These are phyloP conservation scores for Phenganax stokvisi DNA, from an alignment of 92 coral and sea anemone genomes.

Conservation along the genomic window DNA sequence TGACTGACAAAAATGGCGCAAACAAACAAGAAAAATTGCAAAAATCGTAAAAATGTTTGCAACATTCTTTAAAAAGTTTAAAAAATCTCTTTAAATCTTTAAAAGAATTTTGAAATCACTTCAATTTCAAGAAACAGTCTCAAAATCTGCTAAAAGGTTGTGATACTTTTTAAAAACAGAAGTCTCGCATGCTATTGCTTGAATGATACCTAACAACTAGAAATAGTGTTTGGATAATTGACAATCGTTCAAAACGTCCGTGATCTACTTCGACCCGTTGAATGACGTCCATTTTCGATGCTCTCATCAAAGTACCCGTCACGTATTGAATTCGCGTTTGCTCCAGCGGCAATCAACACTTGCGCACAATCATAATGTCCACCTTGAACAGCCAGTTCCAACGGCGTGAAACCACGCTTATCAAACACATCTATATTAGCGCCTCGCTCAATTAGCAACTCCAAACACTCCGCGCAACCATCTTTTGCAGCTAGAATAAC, in stretches of 20 bases:
- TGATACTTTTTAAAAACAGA: too few species aligned
- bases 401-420: slow-evolving; percentile 73
- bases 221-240: background rate
- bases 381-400: slow-evolving; percentile 78
- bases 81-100: too few species aligned
- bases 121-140: too few species aligned
- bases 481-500: slow-evolving; percentile 83
- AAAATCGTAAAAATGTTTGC: too few species aligned
- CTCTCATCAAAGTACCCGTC: slow-evolving; percentile 67
- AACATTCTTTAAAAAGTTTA: too few species aligned
- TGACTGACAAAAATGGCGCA: too few species aligned
- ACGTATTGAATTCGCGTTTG: slow-evolving; percentile 68
- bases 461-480: slow-evolving; percentile 75
- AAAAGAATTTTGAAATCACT: too few species aligned
- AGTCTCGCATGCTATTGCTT: too few species aligned
- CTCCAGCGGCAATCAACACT: slow-evolving; percentile 69
- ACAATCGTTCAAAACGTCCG: slow-evolving; percentile 20
- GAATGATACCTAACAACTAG: too few species aligned
- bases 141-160: too few species aligned
- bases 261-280: slow-evolving; percentile 22
- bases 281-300: slow-evolving; percentile 19
- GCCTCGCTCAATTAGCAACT: slow-evolving; percentile 65
- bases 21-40: too few species aligned
- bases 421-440: slow-evolving; percentile 71
- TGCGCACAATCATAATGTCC: slow-evolving; percentile 94